Percentiles rank a stretch among this genome's conserved stretches.
Evolutionary conservation across 2,888 invertebrate genomes (phyloP).

Genomic region (Leptopilina drosophilae): DNA sequence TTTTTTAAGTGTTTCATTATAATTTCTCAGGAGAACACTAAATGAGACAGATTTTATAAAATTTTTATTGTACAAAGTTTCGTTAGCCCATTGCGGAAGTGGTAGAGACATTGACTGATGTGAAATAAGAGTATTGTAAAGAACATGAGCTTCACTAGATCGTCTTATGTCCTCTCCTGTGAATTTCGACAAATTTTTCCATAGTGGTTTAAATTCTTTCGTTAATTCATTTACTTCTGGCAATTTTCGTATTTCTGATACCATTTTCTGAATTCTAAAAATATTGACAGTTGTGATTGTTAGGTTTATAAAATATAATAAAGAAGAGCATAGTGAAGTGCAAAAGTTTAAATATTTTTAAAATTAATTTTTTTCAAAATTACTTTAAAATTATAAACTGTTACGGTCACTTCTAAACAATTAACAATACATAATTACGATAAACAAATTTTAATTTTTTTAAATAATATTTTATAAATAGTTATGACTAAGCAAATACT

Average conservation of each 20-base stretch:
- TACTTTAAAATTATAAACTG: too few species aligned
- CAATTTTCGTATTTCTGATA: neutral
- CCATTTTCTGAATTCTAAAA: too few species aligned
- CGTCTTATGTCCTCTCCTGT: conserved; percentile 14
- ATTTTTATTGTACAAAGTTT: conserved; percentile 78
- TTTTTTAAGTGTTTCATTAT: conserved; percentile 77
- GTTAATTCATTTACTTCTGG: conserved; percentile 1
- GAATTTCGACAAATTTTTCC: conserved; percentile 17
- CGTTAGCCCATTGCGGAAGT: conserved; percentile 80
- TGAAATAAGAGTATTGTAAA: conserved; percentile 1
- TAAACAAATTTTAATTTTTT: too few species aligned
- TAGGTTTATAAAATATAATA: too few species aligned
- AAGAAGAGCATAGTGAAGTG: too few species aligned
- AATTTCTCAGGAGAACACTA: conserved; percentile 80
- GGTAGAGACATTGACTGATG: conserved; percentile 79
- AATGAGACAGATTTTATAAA: conserved; percentile 78
- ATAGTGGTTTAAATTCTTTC: conserved; percentile 4
- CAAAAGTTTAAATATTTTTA: too few species aligned
- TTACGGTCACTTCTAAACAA: too few species aligned
- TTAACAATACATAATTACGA: too few species aligned
- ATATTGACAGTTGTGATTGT: too few species aligned
- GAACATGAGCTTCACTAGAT: neutral
- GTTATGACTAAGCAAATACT: too few species aligned
- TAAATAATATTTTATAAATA: too few species aligned
- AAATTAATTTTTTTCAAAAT: too few species aligned